A percentile compares a stretch with the other conserved stretches of the same genome.
Evolutionary conservation across 2,888 invertebrate species (phyloP).

Genomic region (Microdon myrmicae): DNA sequence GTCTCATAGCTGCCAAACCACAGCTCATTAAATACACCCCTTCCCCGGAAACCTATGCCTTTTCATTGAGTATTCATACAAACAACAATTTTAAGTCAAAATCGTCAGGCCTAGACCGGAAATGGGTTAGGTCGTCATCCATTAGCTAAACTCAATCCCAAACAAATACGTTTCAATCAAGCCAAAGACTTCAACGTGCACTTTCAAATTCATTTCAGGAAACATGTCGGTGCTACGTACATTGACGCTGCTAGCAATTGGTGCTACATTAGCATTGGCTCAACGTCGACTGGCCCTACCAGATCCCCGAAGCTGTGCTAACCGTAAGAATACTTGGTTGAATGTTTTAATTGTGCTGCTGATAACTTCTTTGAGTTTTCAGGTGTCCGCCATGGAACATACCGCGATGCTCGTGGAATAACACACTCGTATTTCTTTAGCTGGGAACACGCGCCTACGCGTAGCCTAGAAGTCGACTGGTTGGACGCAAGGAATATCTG

Average conservation of each 20-base stretch:
- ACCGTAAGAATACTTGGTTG: slow-evolving; percentile 88
- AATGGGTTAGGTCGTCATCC: slow-evolving; percentile 33
- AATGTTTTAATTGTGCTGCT: no score
- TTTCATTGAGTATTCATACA: no score
- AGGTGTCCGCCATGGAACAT: slow-evolving; percentile 89
- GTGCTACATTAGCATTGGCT: slow-evolving; percentile 75
- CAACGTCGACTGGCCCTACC: slow-evolving; percentile 88
- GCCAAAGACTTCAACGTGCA: no score
- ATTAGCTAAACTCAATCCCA: slow-evolving; percentile 19
- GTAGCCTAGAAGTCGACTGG: slow-evolving; percentile 88
- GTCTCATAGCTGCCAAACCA: no score
- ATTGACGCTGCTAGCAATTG: slow-evolving; percentile 73
- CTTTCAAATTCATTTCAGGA: no score
- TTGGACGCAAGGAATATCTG: slow-evolving; percentile 91
- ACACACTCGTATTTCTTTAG: slow-evolving; percentile 94
- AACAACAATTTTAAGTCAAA: no score
- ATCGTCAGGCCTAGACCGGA: slow-evolving; percentile 43
- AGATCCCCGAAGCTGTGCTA: slow-evolving; percentile 88
- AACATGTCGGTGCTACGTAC: slow-evolving; percentile 64
- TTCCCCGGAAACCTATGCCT: no score
- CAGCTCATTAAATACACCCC: no score
- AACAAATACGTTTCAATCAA: no score
- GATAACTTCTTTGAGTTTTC: slow-evolving; percentile 22
- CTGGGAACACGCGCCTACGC: slow-evolving; percentile 87
- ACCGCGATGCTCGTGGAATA: slow-evolving; percentile 87